These are phyloP conservation scores for Heterotis niloticus DNA, from an alignment of 2,113 vertebrate species.

Conservation along the genomic window DNA sequence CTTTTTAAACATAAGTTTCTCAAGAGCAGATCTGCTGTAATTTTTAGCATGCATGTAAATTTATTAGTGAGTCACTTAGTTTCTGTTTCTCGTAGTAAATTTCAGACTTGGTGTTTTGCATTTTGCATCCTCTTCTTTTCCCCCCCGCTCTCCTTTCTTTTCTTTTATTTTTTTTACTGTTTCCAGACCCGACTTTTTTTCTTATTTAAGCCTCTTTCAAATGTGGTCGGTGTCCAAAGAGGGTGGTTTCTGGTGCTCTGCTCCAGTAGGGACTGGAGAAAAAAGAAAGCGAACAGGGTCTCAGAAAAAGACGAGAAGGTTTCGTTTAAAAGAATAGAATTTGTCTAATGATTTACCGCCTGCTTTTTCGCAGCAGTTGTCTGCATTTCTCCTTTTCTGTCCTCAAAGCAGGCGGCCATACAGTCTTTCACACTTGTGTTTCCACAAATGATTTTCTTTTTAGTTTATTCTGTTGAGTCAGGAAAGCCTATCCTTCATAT, in stretches of 20 bases:
- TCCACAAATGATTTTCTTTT: constrained; percentile 35
- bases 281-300: constrained; percentile 57
- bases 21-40: constrained; percentile 70
- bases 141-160: constrained; percentile 57
- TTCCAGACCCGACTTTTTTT: constrained; percentile 28
- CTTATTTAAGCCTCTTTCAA: constrained; percentile 6
- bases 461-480: constrained; percentile 62
- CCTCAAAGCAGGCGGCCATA: not conserved
- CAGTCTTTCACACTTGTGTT: not conserved
- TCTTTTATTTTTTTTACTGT: constrained; percentile 6
- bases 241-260: not conserved
- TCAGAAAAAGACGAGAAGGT: constrained; percentile 53
- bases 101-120: constrained; percentile 33
- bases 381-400: constrained; percentile 40
- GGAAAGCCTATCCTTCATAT: constrained; percentile 61
- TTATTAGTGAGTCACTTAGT: constrained; percentile 62
- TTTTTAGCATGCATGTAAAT: constrained; percentile 72
- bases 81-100: constrained; percentile 55
- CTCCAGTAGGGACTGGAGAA: constrained; percentile 17
- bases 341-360: constrained; percentile 47
- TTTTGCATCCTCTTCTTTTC: constrained; percentile 64
- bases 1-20: constrained; percentile 69
- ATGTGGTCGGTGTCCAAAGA: constrained; percentile 5
- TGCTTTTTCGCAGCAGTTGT: constrained; percentile 30
- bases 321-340: constrained; percentile 63